These are phyloP conservation scores for Spea multiplicata DNA, from an alignment of 2,113 vertebrate species.

Conservation along the genomic window DNA sequence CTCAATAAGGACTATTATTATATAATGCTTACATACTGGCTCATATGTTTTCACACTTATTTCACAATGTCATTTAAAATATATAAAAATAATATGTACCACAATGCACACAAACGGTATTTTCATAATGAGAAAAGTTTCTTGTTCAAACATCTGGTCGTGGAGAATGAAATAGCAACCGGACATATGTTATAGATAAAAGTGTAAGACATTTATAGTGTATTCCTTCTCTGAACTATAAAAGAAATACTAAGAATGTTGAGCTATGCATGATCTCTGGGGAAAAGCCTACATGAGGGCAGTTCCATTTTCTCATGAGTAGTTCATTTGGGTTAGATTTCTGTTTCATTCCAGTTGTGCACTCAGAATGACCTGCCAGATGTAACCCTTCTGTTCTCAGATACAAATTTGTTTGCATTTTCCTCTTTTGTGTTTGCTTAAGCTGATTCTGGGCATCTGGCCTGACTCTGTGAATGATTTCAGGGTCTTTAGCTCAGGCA, in stretches of 20 bases:
- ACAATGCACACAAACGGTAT: not conserved
- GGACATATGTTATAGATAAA: conserved; percentile 2
- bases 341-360: conserved; percentile 44
- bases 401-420: conserved; percentile 51
- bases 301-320: conserved; percentile 57
- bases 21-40: no score
- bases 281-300: conserved; percentile 13
- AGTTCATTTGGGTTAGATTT: conserved; percentile 48
- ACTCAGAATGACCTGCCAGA: conserved; percentile 23
- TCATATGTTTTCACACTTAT: no score
- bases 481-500: conserved; percentile 30
- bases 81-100: not conserved
- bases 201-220: not conserved
- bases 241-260: conserved; percentile 46
- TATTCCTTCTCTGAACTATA: not conserved
- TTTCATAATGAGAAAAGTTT: not conserved
- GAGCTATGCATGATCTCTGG: conserved; percentile 44
- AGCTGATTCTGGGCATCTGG: conserved; percentile 31
- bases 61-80: no score
- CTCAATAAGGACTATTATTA: no score
- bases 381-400: conserved; percentile 33
- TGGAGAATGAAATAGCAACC: not conserved
- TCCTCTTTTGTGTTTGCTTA: conserved; percentile 49
- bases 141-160: not conserved
- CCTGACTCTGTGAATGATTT: conserved; percentile 47